Evolutionary conservation across 2,888 invertebrate species (phyloP), one percentile per base, ranked within the genome.

Genomic region (Mayetiola destructor): DNA sequence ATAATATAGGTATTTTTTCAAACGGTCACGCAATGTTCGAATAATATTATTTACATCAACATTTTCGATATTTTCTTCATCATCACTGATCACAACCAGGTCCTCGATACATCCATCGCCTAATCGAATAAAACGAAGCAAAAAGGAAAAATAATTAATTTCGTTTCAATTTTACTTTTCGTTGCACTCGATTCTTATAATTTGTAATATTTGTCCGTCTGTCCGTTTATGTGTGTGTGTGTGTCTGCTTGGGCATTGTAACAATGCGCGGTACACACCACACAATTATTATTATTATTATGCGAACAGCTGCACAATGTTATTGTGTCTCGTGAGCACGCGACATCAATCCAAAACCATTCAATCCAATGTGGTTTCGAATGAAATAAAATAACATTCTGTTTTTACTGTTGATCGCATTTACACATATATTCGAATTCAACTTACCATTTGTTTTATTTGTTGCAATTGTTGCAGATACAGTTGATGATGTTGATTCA

Each of bases 401-500:
- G n/a, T n/a, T n/a, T n/a, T n/a, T n/a, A n/a, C n/a, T n/a, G n/a
- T n/a, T n/a, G n/a, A n/a, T n/a, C n/a, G n/a, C n/a, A n/a, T n/a
- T n/a, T n/a, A n/a, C n/a, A n/a, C n/a, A n/a, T n/a, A n/a, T n/a
- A n/a, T n/a, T n/a, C n/a, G n/a, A n/a, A n/a, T n/a, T n/a, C 10
- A n/a, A 48, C 48, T 48, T 48, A 48, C 48, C 48, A 48, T 27
- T 48, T 48, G 48, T 27, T 48, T 48, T 48, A 48, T 48, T 48
- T 14, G 27, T 2, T 27, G 48, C 27, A 48, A 48, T 48, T 48
- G 48, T 27, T n/a, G 27, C 48, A 27, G 48, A 48, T 27, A 48
- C 27, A 27, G 48, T 48, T 2, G 48, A 20, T 21, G 36, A 23
- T 53, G 30, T 53, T 23, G 53, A 20, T 61, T 70, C 69, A 60